A percentile compares a stretch with the other conserved stretches of the same genome.
Evolutionary conservation across 2,888 invertebrate species (phyloP).

Genomic region (Notocelia uddmanniana): DNA sequence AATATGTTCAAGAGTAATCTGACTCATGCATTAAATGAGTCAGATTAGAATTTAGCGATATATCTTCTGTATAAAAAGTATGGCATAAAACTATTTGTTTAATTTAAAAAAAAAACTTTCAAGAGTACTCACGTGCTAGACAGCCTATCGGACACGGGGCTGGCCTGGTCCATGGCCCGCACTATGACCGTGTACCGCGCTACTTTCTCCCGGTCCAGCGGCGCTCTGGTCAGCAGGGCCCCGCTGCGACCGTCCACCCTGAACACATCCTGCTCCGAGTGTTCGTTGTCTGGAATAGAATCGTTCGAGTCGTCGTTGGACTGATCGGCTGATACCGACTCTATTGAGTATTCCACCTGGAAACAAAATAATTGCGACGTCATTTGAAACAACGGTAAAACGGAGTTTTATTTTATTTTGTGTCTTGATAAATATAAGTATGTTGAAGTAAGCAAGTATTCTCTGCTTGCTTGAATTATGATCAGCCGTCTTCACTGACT

Average conservation of each 20-base stretch:
- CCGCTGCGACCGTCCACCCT: slow-evolving; percentile 94
- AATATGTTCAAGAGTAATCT: too few species aligned
- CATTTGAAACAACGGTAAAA: not conserved
- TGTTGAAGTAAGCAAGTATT: too few species aligned
- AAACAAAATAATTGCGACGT: slow-evolving; percentile 35
- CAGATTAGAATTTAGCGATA: too few species aligned
- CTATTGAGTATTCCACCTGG: slow-evolving; percentile 91
- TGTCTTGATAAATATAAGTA: not conserved
- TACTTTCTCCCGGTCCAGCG: slow-evolving; percentile 95
- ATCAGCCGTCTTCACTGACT: too few species aligned
- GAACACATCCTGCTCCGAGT: slow-evolving; percentile 90
- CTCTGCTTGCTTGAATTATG: too few species aligned
- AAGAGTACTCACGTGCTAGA: slow-evolving; percentile 87
- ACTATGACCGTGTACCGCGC: slow-evolving; percentile 94
- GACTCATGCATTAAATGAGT: too few species aligned
- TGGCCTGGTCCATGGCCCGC: slow-evolving; percentile 94
- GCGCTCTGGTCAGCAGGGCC: slow-evolving; percentile 92
- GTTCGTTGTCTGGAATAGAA: slow-evolving; percentile 62
- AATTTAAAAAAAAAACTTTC: too few species aligned
- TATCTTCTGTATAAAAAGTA: too few species aligned
- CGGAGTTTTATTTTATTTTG: not conserved
- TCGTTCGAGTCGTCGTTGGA: slow-evolving; percentile 66
- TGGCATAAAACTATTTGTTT: too few species aligned
- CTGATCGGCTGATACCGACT: slow-evolving; percentile 87
- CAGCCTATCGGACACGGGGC: slow-evolving; percentile 90